Conservation (phyloP, 2,888 invertebrate genomes). For the Drosophila peninsularis region DNA sequence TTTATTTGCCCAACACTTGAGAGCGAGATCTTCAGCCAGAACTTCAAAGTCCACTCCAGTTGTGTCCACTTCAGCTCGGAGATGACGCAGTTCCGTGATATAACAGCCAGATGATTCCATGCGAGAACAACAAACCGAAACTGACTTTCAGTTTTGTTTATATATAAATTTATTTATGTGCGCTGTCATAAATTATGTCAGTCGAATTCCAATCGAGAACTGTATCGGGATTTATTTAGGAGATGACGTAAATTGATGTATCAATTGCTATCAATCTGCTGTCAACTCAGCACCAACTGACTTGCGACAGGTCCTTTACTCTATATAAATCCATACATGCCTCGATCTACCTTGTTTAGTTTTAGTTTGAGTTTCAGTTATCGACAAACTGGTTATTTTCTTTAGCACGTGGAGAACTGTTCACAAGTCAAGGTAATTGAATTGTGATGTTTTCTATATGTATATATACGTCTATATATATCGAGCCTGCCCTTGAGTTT, state of each 20-base stretch:
- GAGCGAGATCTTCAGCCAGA: conserved; percentile 28
- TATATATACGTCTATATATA: background rate
- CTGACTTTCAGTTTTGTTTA: conserved; percentile 56
- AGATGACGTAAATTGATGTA: conserved; percentile 43
- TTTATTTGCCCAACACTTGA: conserved; percentile 58
- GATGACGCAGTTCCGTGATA: conserved; percentile 67
- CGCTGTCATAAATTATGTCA: conserved; percentile 69
- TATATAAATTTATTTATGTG: conserved; percentile 18
- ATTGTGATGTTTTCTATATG: conserved; percentile 45
- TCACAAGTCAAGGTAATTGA: conserved; percentile 54
- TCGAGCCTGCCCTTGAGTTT: conserved; percentile 52
- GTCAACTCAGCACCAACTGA: background rate
- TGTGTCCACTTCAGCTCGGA: conserved; percentile 29
- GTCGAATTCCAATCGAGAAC: conserved; percentile 43
- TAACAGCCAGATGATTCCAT: conserved; percentile 40
- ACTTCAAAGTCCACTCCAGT: conserved; percentile 54
- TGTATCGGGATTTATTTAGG: conserved; percentile 13
- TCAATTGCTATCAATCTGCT: conserved; percentile 24
- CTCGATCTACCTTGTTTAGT: background rate
- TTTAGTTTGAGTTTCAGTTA: background rate
- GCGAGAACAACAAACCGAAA: conserved; percentile 5
- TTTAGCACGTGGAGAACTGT: conserved; percentile 53
- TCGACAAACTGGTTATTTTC: conserved; percentile 20
- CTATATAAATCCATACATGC: background rate
- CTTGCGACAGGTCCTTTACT: background rate